Evolutionary conservation across 2,113 vertebrate species (phyloP), one percentile per base, ranked within the genome.

Genomic region (Solea solea): DNA sequence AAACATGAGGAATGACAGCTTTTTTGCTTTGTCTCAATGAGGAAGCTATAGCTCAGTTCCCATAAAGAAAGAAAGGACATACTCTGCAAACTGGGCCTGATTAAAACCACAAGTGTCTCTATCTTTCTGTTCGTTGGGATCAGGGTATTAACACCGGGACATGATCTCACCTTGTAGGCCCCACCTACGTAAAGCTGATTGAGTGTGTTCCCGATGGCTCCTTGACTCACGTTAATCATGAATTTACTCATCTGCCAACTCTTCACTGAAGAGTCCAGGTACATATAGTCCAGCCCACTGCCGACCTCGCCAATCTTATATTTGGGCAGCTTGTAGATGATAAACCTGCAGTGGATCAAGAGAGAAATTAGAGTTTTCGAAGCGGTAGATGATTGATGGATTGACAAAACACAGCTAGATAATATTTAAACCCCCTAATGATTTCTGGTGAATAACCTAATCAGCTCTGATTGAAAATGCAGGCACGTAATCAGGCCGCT

Each of bases 271-370:
- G 94, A 74, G 64, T 98, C 97, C 85, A 99, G 90, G 87, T 96
- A 98, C 86, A 96, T 79, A 80, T 96, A 98, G n/a, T 96, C 93
- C 61, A 98, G 89, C 0, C 97, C 96, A 62, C 91, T 92, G 55
- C 89, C 69, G 5, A 79, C 57, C 42, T 87, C 64, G 1, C 90
- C 82, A 42, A 92, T 91, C 85, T 78, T 85, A 12, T 86, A 78
- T 80, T 80, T 94, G 2, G 96, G 96, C 78, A 98, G 76, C 69
- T 99, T 98, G 86, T 98, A 98, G 78, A 98, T 92, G 58, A 87
- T 71, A 76, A 97, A 97, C 97, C 96, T 98, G 40, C 16, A 57
- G 48, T 48, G 13, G 41, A 57, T 2, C 0, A 1, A 53, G 27
- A 46, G 4, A 52, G 10, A 65, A 56, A 67, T n/a, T 4, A 48